Evolutionary conservation across 1,140 invertebrate genomes (phyloP), one percentile per base, ranked within the genome.

Genomic region (Drosophila sulfurigaster): DNA sequence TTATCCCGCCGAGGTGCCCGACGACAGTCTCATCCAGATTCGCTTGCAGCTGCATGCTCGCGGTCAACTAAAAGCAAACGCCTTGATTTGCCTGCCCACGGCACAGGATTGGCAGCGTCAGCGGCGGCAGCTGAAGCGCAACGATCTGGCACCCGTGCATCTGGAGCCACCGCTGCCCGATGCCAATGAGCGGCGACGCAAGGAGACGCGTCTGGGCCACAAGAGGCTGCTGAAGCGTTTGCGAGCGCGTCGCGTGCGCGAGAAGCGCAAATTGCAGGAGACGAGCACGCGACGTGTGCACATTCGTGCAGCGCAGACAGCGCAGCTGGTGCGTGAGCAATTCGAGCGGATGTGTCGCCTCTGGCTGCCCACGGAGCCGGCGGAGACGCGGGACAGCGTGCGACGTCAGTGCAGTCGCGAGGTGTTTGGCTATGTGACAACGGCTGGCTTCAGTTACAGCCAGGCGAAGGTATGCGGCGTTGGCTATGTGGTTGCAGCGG

Each of bases 371-470:
- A 70, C 41, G 0, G 92, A 93, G 48, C 93, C 91, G 65, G 35
- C 68, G 7, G 63, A 81, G 30, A 76, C 92, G 91, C 46, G 35
- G 5, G 87, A 92, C 35, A 94, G 91, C 35, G 94, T 97, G 38
- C 94, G 95, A n/a, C 79, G 94, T 54, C 94, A 94, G 13, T 95
- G 94, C 81, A 93, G 93, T 13, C 94, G 96, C 78, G 93, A 96
- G 91, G 93, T 96, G 2, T 95, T 97, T 77, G 97, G 97, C 48
- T 98, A 95, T 92, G 82, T 97, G 7, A 94, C 93, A 43, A 93
- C 94, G 71, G 96, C 96, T 28, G 94, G 94, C 35, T 97, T 95
- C 87, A 95, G 95, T 78, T 96, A 96, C 74, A 94, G 94, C 0
- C 94, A 95, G 85, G 95, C 95, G 1, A 94, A 93, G 38, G 94